Evolutionary conservation across 1,140 invertebrate genomes (phyloP).

Genomic region (Trialeurodes vaporariorum): DNA sequence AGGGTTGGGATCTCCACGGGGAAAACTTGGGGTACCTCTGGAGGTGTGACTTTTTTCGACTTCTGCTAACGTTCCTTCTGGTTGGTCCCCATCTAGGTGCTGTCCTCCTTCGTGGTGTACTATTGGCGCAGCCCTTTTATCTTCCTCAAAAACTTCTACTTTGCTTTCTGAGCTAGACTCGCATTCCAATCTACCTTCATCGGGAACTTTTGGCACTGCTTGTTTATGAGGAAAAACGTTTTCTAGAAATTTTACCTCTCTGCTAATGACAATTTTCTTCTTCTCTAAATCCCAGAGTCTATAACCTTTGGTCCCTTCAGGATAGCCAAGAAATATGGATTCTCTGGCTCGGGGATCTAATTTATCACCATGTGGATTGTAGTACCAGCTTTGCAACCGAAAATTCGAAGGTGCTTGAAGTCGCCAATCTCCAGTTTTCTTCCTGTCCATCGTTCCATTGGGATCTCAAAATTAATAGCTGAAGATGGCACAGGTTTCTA

Average conservation of each 20-base stretch:
- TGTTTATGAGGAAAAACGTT: slow-evolving; percentile 1
- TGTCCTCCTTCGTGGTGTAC: too few relatives aligned
- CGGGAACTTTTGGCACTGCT: background rate
- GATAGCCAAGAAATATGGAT: slow-evolving; percentile 31
- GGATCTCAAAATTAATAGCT: background rate
- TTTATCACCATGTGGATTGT: slow-evolving; percentile 24
- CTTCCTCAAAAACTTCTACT: slow-evolving; percentile 2
- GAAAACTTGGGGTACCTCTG: background rate
- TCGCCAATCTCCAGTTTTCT: background rate
- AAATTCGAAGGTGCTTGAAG: slow-evolving; percentile 1
- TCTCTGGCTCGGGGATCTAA: slow-evolving; percentile 26
- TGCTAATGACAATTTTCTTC: slow-evolving; percentile 23
- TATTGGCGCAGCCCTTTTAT: background rate
- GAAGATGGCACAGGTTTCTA: slow-evolving; percentile 18
- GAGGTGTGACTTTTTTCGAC: background rate
- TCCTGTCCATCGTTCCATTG: background rate
- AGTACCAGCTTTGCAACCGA: slow-evolving; percentile 2
- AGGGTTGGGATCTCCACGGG: too few relatives aligned
- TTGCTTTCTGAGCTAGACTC: background rate
- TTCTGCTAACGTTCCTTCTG: too few relatives aligned
- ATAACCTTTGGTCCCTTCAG: slow-evolving; percentile 29
- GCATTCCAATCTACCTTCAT: slow-evolving; percentile 1
- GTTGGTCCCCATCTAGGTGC: too few relatives aligned
- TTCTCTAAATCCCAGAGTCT: slow-evolving; percentile 26
- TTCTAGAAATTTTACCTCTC: slow-evolving; percentile 14